Conservation (phyloP, 1,140 invertebrate species). For the Drosophila melanica region DNA sequence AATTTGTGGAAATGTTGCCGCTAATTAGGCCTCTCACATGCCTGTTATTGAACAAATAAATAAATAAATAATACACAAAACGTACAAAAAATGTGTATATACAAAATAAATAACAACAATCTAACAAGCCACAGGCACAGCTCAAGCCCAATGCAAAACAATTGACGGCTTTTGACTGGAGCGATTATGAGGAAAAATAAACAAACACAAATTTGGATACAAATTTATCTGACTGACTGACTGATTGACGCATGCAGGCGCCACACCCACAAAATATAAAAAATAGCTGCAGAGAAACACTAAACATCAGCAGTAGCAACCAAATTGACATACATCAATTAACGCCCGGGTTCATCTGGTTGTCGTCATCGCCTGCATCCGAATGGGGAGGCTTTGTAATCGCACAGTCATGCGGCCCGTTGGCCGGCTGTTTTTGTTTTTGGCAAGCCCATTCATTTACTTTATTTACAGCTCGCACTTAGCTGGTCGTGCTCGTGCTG, state of each 20-base stretch:
- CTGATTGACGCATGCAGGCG: slow-evolving; percentile 40
- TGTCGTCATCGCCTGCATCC: slow-evolving; percentile 11
- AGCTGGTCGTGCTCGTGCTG: slow-evolving; percentile 7
- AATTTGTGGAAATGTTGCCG: neutral
- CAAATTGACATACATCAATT: slow-evolving; percentile 37
- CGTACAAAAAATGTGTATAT: neutral
- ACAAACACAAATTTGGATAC: neutral
- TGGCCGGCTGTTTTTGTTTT: slow-evolving; percentile 29
- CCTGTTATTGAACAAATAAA: no score
- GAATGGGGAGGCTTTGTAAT: neutral
- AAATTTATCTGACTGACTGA: slow-evolving; percentile 26
- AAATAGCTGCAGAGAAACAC: neutral
- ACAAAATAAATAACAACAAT: slow-evolving; percentile 3
- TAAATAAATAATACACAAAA: neutral
- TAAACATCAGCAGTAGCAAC: slow-evolving; percentile 11
- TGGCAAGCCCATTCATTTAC: slow-evolving; percentile 27
- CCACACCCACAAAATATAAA: slow-evolving; percentile 10
- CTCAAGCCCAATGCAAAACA: slow-evolving; percentile 48
- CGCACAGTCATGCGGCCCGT: slow-evolving; percentile 11
- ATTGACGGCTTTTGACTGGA: slow-evolving; percentile 15
- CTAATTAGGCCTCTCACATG: slow-evolving; percentile 7
- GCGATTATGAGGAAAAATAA: slow-evolving; percentile 5
- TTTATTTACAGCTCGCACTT: slow-evolving; percentile 25
- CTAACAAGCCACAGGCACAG: slow-evolving; percentile 7
- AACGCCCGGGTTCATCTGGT: slow-evolving; percentile 22